Percentiles rank a stretch among this genome's conserved stretches.
Evolutionary conservation across 2,888 invertebrate genomes (phyloP).

Genomic region (Paralinhomoeus sp.): DNA sequence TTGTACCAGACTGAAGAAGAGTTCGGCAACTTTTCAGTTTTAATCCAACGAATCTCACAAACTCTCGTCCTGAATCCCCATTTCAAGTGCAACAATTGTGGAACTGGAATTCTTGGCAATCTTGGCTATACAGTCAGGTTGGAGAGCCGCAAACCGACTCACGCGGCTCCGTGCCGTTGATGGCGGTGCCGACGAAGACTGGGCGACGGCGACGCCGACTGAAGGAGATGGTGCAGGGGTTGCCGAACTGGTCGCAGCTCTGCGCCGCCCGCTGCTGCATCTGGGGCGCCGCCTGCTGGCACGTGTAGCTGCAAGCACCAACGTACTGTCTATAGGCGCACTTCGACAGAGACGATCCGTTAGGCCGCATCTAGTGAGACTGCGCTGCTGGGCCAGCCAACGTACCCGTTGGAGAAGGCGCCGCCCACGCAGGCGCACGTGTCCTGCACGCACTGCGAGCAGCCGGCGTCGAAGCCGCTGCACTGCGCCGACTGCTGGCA

Average conservation of each 20-base stretch:
- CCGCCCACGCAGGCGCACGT: neutral
- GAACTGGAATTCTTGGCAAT: too few relatives aligned
- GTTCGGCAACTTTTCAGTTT: too few relatives aligned
- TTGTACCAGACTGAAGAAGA: constrained; percentile 18
- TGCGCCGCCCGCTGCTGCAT: constrained; percentile 13
- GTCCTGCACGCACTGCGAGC: constrained; percentile 10
- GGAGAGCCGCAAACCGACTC: too few relatives aligned
- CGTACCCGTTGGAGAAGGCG: neutral
- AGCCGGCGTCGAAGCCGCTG: constrained; percentile 13
- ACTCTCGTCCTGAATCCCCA: too few relatives aligned
- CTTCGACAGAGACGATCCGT: neutral
- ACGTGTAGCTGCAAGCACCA: constrained; percentile 15
- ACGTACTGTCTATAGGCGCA: constrained; percentile 7
- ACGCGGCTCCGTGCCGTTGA: neutral
- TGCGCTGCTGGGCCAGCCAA: too few relatives aligned
- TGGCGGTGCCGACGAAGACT: neutral
- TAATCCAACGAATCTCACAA: too few relatives aligned
- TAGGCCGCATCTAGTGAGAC: too few relatives aligned
- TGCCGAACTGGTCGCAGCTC: constrained; percentile 20
- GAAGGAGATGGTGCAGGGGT: neutral
- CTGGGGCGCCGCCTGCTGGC: constrained; percentile 11
- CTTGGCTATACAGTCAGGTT: too few relatives aligned
- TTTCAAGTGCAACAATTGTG: too few relatives aligned
- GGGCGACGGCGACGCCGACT: neutral
- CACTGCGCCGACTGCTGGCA: constrained; percentile 16